Conservation (phyloP, 2,113 vertebrate genomes). For the Poeciliopsis retropinna region DNA sequence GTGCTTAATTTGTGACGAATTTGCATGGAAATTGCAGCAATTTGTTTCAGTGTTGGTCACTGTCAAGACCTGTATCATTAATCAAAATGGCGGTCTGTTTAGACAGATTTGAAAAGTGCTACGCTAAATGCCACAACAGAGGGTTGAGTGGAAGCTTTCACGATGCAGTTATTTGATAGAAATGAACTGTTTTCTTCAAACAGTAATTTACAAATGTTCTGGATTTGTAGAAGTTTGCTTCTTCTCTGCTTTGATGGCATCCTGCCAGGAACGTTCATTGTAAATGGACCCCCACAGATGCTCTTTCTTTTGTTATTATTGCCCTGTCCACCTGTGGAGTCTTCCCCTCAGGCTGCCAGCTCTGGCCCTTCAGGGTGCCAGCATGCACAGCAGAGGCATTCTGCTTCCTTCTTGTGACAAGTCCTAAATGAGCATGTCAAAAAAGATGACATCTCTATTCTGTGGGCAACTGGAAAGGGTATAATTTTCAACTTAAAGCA, state of each 20-base stretch:
- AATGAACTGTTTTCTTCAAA: not conserved
- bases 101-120: conserved; percentile 50
- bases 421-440: conserved; percentile 44
- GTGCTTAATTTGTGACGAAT: not conserved
- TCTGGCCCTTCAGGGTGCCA: conserved; percentile 22
- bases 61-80: conserved; percentile 54
- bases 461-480: conserved; percentile 2
- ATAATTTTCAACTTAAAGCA: conserved; percentile 32
- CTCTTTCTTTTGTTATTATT: conserved; percentile 43
- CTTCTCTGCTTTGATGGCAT: conserved; percentile 26
- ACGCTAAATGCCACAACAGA: no score
- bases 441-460: conserved; percentile 35
- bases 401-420: conserved; percentile 30
- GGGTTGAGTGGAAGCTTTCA: not conserved
- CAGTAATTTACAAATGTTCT: not conserved
- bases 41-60: conserved; percentile 14
- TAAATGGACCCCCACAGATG: conserved; percentile 42
- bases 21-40: conserved; percentile 1
- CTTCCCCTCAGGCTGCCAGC: conserved; percentile 44
- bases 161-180: conserved; percentile 25
- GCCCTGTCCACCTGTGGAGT: conserved; percentile 64
- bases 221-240: conserved; percentile 11
- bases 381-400: not conserved
- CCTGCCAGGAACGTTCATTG: conserved; percentile 27
- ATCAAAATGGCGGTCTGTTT: conserved; percentile 73